Percentiles rank a stretch among this genome's conserved stretches.
phyloP scores from a whole-genome alignment of 2,888 invertebrate species.

The Elysia crispata region DNA sequence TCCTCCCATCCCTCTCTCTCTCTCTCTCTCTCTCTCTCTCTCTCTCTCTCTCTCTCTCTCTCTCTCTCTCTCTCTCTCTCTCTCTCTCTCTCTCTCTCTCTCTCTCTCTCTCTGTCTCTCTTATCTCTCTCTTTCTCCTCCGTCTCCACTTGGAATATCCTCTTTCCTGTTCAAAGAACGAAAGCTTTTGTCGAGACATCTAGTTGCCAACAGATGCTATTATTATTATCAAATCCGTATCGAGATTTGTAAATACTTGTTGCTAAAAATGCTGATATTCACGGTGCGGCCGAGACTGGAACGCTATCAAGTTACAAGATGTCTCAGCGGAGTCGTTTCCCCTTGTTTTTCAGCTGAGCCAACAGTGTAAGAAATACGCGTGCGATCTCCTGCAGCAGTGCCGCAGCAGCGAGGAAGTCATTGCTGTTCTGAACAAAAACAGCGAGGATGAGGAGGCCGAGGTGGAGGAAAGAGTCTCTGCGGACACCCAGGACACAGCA shows the following conservation, averaged over 20 bases:
- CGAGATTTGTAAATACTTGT: neutral
- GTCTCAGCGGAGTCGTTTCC: no score
- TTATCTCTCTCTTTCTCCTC: no score
- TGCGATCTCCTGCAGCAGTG: slow-evolving; percentile 81
- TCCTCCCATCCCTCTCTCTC: neutral
- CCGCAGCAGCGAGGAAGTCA: slow-evolving; percentile 80
- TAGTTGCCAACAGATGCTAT: no score
- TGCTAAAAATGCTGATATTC: neutral
- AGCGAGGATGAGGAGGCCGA: slow-evolving; percentile 66
- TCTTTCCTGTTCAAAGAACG: no score
- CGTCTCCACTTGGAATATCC: no score
- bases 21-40: slow-evolving; percentile 20
- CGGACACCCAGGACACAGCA: no score
- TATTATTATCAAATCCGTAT: no score
- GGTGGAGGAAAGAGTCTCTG: neutral
- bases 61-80: neutral
- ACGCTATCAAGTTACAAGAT: no score
- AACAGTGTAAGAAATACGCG: slow-evolving; percentile 80
- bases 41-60: neutral
- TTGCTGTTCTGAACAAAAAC: slow-evolving; percentile 79
- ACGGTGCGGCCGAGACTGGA: no score
- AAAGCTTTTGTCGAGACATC: no score
- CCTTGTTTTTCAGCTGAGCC: slow-evolving; percentile 75
- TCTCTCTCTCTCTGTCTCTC: no score
- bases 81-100: neutral